Percentiles rank a stretch among this genome's conserved stretches.
phyloP scores from a whole-genome alignment of 2,797 vertebrate species.

The Petrocephalus sullivani region DNA sequence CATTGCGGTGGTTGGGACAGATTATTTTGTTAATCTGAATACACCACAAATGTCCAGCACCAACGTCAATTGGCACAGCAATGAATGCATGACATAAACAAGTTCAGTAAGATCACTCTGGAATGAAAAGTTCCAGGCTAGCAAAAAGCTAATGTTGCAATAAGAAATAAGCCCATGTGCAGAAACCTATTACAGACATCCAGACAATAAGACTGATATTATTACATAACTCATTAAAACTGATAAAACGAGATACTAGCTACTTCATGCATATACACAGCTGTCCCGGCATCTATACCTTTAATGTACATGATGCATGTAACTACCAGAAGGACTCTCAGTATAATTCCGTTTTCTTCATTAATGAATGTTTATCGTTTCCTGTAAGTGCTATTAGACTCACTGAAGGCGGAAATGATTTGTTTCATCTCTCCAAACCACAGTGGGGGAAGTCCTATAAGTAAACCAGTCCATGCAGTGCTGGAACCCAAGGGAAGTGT shows the following conservation, averaged over 20 bases:
- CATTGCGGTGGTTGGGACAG: not conserved
- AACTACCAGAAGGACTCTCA: not conserved
- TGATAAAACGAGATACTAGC: not conserved
- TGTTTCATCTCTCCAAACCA: slow-evolving; percentile 38
- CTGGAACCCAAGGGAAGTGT: slow-evolving; percentile 39
- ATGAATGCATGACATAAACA: not conserved
- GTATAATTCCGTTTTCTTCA: slow-evolving; percentile 28
- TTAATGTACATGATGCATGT: not conserved
- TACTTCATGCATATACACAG: not conserved
- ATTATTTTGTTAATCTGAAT: slow-evolving; percentile 1
- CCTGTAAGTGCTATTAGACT: slow-evolving; percentile 1
- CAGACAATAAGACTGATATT: not conserved
- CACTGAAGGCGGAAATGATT: slow-evolving; percentile 44
- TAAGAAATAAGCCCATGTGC: not conserved
- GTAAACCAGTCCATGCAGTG: slow-evolving; percentile 44
- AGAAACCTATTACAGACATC: not conserved
- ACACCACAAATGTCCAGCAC: not conserved
- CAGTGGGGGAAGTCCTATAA: slow-evolving; percentile 42
- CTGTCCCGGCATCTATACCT: not conserved
- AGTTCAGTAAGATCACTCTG: not conserved
- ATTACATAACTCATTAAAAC: not conserved
- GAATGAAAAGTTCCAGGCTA: not conserved
- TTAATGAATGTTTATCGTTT: slow-evolving; percentile 46
- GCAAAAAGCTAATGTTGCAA: not conserved
- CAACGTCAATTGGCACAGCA: not conserved